A percentile compares a stretch with the other conserved stretches of the same genome.
These are phyloP conservation scores for Agriotes lineatus DNA, from an alignment of 2,888 invertebrate genomes.

Conservation along the genomic window DNA sequence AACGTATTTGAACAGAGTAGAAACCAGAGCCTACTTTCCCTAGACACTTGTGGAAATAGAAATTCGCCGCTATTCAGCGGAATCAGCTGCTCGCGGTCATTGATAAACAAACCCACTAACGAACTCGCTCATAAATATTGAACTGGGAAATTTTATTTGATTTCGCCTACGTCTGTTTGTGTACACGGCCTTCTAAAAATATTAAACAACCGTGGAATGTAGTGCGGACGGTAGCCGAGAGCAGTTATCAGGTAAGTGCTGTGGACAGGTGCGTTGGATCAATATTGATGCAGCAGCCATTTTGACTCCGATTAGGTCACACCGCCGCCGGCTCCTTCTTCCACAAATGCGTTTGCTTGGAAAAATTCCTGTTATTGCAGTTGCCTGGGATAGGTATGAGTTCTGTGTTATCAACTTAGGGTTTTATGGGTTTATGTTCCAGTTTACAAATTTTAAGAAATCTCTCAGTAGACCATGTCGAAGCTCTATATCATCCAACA, in stretches of 20 bases:
- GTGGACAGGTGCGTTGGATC: conserved; percentile 55
- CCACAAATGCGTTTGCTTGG: conserved; percentile 1
- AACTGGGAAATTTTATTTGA: conserved; percentile 38
- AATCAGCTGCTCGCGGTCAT: conserved; percentile 30
- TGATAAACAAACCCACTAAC: conserved; percentile 37
- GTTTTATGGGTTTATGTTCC: too few species aligned
- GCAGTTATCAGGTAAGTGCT: conserved; percentile 44
- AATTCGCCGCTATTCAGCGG: conserved; percentile 22
- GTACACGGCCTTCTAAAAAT: conserved; percentile 38
- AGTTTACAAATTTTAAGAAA: too few species aligned
- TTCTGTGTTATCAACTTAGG: too few species aligned
- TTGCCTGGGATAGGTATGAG: too few species aligned
- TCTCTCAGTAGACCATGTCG: too few species aligned
- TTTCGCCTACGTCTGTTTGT: conserved; percentile 36
- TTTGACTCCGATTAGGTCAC: conserved; percentile 43
- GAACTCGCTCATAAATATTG: conserved; percentile 36
- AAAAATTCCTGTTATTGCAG: neutral
- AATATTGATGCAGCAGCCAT: conserved; percentile 57
- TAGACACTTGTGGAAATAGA: conserved; percentile 26
- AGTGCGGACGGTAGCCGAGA: conserved; percentile 53
- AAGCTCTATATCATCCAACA: too few species aligned
- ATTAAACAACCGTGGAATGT: conserved; percentile 42
- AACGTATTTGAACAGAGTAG: conserved; percentile 18
- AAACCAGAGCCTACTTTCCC: conserved; percentile 24
- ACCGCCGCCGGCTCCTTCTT: conserved; percentile 16